Evolutionary conservation across 2,113 vertebrate species (phyloP), one percentile per base, ranked within the genome.

Genomic region (Takifugu flavidus): DNA sequence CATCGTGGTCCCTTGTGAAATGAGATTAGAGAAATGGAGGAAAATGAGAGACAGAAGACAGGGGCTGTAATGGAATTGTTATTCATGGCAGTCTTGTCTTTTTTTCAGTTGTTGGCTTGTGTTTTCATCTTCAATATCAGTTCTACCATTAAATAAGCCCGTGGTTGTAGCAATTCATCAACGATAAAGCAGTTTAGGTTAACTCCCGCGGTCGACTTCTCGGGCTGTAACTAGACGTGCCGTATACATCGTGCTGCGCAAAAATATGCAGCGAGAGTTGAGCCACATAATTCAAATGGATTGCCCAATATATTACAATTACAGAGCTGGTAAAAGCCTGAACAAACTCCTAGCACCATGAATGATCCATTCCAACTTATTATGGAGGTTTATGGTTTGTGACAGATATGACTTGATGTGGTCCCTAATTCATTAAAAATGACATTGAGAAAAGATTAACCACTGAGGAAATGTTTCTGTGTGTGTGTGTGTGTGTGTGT

Each of bases 351-450:
- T 47, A 61, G 72, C 58, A 57, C 59, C 77, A 72, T 83, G 65
- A 71, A 81, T 69, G 28, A 83, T 86, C 68, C 85, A 79, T 86
- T 87, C 82, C 59, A 57, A 84, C 78, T 82, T 79, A 86, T 88
- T 86, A 86, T 49, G 46, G 78, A 82, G 65, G 74, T 89, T 90
- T 91, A 89, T 87, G 78, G 84, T 82, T 84, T 86, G 83, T 88
- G 78, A 89, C 74, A 75, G 67, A 74, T 80, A 56, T 85, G 82
- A 88, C 72, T 86, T 86, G 75, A 85, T 84, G 76, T 88, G 80
- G 77, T 86, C 81, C 82, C 52, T 79, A 59, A 80, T 84, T 89
- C 79, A 89, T 90, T 90, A 86, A 86, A 85, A 77, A 73, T 87
- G 89, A 89, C 90, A 89, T 83, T 85, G 88, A 88, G 74, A 62